Percentiles rank a stretch among this genome's conserved stretches.
Conservation (phyloP, 1,140 invertebrate species). For the Brachionus angularis region DNA sequence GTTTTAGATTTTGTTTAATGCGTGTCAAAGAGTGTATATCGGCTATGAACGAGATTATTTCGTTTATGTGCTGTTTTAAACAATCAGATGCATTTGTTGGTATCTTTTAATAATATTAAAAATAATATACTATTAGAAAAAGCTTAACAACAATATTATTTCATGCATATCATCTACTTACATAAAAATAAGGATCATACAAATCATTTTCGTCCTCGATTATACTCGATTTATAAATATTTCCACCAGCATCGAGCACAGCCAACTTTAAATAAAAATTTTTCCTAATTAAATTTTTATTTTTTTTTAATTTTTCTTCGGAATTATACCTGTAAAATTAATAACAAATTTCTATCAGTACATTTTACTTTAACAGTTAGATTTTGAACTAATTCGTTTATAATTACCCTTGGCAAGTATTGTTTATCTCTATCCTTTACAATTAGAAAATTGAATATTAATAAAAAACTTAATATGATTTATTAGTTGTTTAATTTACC, state of each 20-base stretch:
- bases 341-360: slow-evolving; percentile 86
- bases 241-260: slow-evolving; percentile 72
- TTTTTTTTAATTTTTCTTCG: slow-evolving; percentile 41
- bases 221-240: slow-evolving; percentile 54
- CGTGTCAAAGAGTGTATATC: slow-evolving; percentile 94
- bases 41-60: slow-evolving; percentile 87
- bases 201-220: slow-evolving; percentile 34
- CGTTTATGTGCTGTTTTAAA: slow-evolving; percentile 81
- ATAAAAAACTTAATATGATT: not conserved
- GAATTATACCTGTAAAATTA: slow-evolving; percentile 72
- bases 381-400: slow-evolving; percentile 87
- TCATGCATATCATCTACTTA: slow-evolving; percentile 5
- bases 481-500: slow-evolving; percentile 59
- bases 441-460: no score
- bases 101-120: slow-evolving; percentile 52
- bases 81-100: slow-evolving; percentile 83
- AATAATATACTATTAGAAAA: not conserved
- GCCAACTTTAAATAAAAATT: slow-evolving; percentile 56
- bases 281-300: not conserved
- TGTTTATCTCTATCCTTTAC: slow-evolving; percentile 83
- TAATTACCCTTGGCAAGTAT: slow-evolving; percentile 77
- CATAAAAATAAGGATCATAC: slow-evolving; percentile 40
- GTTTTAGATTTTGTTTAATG: slow-evolving; percentile 71
- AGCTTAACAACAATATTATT: not conserved
- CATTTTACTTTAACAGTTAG: slow-evolving; percentile 88